These are phyloP conservation scores for Carpatolechia fugitivella DNA, from an alignment of 2,888 invertebrate genomes.

Conservation along the genomic window DNA sequence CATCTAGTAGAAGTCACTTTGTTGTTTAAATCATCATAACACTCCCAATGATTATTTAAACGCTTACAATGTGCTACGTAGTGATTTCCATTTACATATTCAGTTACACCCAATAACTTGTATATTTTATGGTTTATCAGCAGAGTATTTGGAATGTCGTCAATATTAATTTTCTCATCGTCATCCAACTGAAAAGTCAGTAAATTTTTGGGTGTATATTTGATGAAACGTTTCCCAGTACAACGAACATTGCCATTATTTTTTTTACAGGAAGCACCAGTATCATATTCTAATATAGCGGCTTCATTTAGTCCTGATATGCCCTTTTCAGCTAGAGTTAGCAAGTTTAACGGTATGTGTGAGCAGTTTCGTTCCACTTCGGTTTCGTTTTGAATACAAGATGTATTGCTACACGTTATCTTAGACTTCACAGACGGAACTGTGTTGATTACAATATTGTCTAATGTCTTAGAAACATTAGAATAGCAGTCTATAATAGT, in stretches of 20 bases:
- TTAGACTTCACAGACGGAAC: no score
- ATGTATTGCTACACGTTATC: no score
- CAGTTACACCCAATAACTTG: not conserved
- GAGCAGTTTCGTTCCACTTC: not conserved
- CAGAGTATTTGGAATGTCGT: not conserved
- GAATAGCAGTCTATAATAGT: no score
- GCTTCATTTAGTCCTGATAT: not conserved
- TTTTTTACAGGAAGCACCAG: not conserved
- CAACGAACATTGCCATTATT: not conserved
- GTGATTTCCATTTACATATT: not conserved
- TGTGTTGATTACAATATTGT: no score
- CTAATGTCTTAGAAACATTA: no score
- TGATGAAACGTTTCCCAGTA: not conserved
- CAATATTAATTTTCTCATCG: not conserved
- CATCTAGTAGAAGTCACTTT: not conserved
- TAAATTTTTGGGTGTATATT: no score
- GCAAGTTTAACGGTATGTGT: not conserved
- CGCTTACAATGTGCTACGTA: not conserved
- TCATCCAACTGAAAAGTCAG: not conserved
- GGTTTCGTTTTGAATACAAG: not conserved
- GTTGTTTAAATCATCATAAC: not conserved
- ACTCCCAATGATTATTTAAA: not conserved
- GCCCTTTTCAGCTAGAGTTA: not conserved
- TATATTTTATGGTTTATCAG: not conserved
- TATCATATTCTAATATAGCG: not conserved